Evolutionary conservation across 1,140 invertebrate genomes (phyloP), one percentile per base, ranked within the genome.

Genomic region (Scaptomyza montana): DNA sequence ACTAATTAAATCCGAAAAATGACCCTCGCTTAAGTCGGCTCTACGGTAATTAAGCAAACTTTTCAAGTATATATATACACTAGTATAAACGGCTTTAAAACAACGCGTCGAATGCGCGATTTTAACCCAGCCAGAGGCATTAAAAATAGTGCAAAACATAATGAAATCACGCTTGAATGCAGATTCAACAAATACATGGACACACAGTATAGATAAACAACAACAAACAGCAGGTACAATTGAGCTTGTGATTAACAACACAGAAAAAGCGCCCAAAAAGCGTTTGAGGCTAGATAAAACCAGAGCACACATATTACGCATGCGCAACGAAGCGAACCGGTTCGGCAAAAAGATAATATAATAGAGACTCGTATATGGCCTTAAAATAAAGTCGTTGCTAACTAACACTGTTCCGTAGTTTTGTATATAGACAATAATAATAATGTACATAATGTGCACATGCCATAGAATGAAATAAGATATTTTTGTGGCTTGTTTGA

Each of bases 81-180:
- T 33, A 1, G 7, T 33, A 54, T 60, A 61, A 56, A 46, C 13
- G 33, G 2, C 13, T 19, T 57, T 5, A 21, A 46, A 25, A 66
- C 51, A 49, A 68, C 43, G 21, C 54, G 56, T 12, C 57, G 65
- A 62, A 68, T 68, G 57, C 59, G 59, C 33, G 55, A 67, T 69
- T 63, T 63, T 56, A 21, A 46, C 13, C 21, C 50, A n/a, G 10
- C 66, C 2, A n/a, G 28, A 61, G 67, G 67, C 74, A 86, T 81
- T 74, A 81, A 87, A 86, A 85, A 85, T 74, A 81, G 78, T 70
- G 74, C 62, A 71, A 80, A 86, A 78, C 74, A 80, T 80, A 85
- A 85, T 87, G 70, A 80, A 87, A 81, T 78, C 78, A 87, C 77
- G 81, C 66, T 82, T 82, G 66, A 86, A 86, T 87, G 79, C 81